Percentiles rank a stretch among this genome's conserved stretches.
phyloP scores from a whole-genome alignment of 2,888 invertebrate species.

The Standfussiana lucernea region DNA sequence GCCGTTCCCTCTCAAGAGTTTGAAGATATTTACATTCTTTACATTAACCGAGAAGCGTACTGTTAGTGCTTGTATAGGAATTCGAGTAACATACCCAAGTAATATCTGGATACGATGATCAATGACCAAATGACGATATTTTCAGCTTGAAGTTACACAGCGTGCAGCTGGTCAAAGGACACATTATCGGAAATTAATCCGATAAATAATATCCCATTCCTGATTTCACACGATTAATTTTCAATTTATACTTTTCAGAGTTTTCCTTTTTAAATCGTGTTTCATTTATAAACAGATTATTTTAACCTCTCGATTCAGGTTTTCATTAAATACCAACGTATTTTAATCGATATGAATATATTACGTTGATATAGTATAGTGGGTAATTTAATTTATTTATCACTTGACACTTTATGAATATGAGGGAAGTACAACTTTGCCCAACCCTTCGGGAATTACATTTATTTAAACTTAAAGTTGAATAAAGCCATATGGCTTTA shows the following conservation, averaged over 20 bases:
- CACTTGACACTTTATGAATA: background rate
- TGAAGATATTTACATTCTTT: background rate
- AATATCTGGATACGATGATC: background rate
- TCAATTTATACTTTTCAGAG: constrained; percentile 16
- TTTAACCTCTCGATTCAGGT: constrained; percentile 1
- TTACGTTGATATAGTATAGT: background rate
- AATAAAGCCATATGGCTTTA: background rate
- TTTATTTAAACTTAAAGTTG: background rate
- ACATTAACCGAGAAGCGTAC: background rate
- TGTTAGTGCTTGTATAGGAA: background rate
- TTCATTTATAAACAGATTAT: constrained; percentile 15
- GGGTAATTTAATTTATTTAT: background rate
- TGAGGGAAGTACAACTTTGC: background rate
- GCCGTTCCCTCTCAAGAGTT: background rate
- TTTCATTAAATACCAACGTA: background rate
- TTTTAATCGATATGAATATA: constrained; percentile 7
- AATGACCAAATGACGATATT: background rate
- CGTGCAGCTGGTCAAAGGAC: constrained; percentile 9
- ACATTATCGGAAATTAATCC: constrained; percentile 24
- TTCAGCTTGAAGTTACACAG: background rate
- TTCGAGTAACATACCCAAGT: background rate
- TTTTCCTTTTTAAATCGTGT: background rate
- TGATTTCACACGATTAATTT: constrained; percentile 26
- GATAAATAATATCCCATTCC: background rate
- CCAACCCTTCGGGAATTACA: background rate